Base-by-base conservation (phyloP, 2,797 vertebrate species). In the Cyclopterus lumpus region DNA sequence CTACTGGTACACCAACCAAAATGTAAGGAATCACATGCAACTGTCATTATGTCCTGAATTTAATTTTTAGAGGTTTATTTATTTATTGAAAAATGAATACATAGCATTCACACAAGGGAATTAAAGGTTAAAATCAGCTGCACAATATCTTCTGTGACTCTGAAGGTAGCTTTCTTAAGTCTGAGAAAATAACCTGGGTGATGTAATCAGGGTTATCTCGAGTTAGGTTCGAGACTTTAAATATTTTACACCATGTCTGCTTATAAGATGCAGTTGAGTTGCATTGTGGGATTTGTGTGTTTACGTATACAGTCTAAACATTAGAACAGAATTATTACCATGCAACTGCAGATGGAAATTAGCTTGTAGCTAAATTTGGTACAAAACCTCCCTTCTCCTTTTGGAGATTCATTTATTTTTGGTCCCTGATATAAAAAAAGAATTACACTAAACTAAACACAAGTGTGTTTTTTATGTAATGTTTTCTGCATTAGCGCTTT, bases 1-100 rank as follows among this genome's bases (percentile, higher is more conserved):
- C 65, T 98, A 97, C 93, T 97, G 96, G 97, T 98, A 97, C 89
- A 97, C 96, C 79, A 96, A 97, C 89, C 96, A 97, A 91, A 97
- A 97, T 4, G 96, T 97, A 90, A 96, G 97, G 3, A 59, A 36
- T 68, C 22, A 24, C 40, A 20, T 10, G 20, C 1, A 54, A 5
- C 20, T 20, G 8, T 44, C 11, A 0, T 22, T 2, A 51, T 32
- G 59, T 46, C 3, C 1, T 59, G 3, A 20, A 15, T 40, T 1
- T 4, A 22, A 49, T 49, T 4, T 49, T 22, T n/a, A 11, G n/a
- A 49, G 24, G 5, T 51, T 53, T 53, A 4, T 26, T 53, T 26
- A 14, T 53, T 24, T 53, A 8, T 38, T 46, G 7, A 34, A 11
- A 66, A 28, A 46, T 8, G 10, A 49, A 34, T 24, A 11, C 34